Evolutionary conservation across 2,888 invertebrate species (phyloP).

Genomic region (Auanema sp.): DNA sequence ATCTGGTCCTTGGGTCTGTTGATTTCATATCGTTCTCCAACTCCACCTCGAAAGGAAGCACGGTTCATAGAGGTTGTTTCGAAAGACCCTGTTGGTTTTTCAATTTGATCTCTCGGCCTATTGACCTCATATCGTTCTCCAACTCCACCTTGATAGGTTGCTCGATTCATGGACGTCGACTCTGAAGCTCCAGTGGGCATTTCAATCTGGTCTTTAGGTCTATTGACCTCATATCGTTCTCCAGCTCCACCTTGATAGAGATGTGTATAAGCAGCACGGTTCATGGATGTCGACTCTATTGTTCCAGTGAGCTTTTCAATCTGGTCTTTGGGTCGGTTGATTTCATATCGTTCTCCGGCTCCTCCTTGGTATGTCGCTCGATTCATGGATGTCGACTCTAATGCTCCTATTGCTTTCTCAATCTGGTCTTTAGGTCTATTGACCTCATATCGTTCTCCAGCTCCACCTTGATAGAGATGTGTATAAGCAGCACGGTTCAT

Average conservation of each 20-base stretch:
- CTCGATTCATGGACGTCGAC: not conserved
- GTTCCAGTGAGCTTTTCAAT: not conserved
- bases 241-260: conserved; percentile 2
- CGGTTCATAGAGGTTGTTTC: not conserved
- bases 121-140: not conserved
- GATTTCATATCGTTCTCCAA: not conserved
- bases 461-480: not conserved
- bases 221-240: not conserved
- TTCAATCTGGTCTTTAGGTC: conserved; percentile 1
- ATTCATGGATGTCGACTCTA: not conserved
- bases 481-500: not conserved
- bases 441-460: not conserved
- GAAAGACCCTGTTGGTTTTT: not conserved
- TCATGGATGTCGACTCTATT: not conserved
- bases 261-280: not conserved
- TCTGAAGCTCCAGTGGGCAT: not conserved
- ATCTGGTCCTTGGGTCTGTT: not conserved
- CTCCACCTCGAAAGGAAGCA: not conserved
- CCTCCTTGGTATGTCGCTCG: not conserved
- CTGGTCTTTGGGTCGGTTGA: not conserved
- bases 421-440: not conserved
- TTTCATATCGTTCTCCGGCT: not conserved
- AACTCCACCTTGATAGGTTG: not conserved
- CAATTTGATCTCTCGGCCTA: not conserved
- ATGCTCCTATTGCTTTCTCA: not conserved